phyloP scores from a whole-genome alignment of 2,888 invertebrate genomes.

The Hypselothyrea guttata region DNA sequence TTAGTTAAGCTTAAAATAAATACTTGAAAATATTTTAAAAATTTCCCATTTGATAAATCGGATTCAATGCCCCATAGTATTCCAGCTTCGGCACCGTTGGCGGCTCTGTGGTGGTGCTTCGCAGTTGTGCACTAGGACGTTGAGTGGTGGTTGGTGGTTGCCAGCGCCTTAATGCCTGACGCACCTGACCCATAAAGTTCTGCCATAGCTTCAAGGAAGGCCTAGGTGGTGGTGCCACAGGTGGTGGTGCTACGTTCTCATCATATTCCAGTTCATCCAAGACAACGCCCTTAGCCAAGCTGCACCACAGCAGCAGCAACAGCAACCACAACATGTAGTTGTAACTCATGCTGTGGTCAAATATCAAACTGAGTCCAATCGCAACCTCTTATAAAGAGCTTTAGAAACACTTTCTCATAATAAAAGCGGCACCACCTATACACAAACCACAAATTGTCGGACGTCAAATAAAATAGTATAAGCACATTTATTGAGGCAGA shows the following conservation, averaged over 20 bases:
- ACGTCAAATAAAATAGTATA: slow-evolving; percentile 38
- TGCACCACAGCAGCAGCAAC: slow-evolving; percentile 28
- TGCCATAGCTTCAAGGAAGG: slow-evolving; percentile 36
- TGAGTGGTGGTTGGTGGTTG: slow-evolving; percentile 16
- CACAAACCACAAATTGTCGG: slow-evolving; percentile 11
- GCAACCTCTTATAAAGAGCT: slow-evolving; percentile 43
- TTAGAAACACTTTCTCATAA: slow-evolving; percentile 31
- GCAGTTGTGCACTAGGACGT: slow-evolving; percentile 14
- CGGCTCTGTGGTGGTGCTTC: slow-evolving; percentile 28
- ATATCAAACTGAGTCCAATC: background rate
- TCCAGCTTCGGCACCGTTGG: slow-evolving; percentile 32
- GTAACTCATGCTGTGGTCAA: slow-evolving; percentile 5
- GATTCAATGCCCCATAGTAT: slow-evolving; percentile 64
- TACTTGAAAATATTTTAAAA: slow-evolving; percentile 20
- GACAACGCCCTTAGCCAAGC: slow-evolving; percentile 16
- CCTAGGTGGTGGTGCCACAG: slow-evolving; percentile 10
- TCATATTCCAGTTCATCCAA: slow-evolving; percentile 59
- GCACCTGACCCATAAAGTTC: slow-evolving; percentile 47
- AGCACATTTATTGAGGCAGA: slow-evolving; percentile 53
- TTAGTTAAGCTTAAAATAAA: slow-evolving; percentile 18
- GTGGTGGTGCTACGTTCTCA: slow-evolving; percentile 53
- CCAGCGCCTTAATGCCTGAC: slow-evolving; percentile 20
- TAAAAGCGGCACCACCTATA: slow-evolving; percentile 23
- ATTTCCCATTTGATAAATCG: slow-evolving; percentile 56
- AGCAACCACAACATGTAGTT: slow-evolving; percentile 37